phyloP scores from a whole-genome alignment of 2,797 vertebrate species.

The Phrynocephalus vlangalii region DNA sequence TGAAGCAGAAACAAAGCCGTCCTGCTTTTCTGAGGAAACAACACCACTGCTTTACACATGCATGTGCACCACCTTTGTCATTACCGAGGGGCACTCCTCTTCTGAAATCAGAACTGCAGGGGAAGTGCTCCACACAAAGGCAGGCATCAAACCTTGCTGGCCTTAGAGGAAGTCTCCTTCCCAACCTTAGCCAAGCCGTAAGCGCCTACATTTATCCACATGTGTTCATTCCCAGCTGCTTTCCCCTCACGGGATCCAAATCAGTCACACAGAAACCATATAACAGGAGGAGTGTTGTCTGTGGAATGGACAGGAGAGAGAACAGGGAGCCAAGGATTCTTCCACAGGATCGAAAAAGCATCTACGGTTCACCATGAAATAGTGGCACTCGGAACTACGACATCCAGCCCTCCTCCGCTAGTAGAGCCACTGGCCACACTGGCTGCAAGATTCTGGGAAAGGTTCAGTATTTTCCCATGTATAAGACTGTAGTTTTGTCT shows the following conservation, averaged over 20 bases:
- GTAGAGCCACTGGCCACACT: too few relatives aligned
- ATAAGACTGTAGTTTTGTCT: too few relatives aligned
- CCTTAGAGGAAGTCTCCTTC: not conserved
- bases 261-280: not conserved
- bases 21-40: not conserved
- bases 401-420: too few relatives aligned
- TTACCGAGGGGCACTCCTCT: conserved; percentile 16
- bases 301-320: not conserved
- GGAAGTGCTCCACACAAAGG: conserved; percentile 24
- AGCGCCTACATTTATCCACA: not conserved
- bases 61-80: conserved; percentile 8
- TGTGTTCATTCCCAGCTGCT: not conserved
- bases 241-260: not conserved
- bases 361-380: too few relatives aligned
- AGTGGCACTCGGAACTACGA: too few relatives aligned
- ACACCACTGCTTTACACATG: conserved; percentile 9
- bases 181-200: not conserved
- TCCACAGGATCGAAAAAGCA: not conserved
- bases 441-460: too few relatives aligned
- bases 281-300: not conserved
- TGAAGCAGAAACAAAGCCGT: conserved; percentile 1
- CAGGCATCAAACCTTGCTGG: conserved; percentile 9
- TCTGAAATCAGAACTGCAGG: not conserved
- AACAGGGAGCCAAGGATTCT: not conserved
- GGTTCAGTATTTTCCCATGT: too few relatives aligned